phyloP scores from a whole-genome alignment of 2,888 invertebrate species.

The Drosophila incognita region DNA sequence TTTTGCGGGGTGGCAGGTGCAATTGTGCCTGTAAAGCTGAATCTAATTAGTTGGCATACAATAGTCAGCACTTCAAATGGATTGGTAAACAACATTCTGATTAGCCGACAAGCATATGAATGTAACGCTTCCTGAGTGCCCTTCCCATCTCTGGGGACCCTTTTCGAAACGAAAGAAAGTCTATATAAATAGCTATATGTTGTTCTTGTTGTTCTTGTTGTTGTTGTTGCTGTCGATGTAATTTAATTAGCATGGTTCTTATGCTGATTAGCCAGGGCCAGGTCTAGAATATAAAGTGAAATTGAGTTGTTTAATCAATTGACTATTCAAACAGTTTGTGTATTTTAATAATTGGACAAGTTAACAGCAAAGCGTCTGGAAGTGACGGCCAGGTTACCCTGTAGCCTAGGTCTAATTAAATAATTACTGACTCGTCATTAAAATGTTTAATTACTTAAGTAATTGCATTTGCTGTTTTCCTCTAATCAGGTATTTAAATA shows the following conservation, averaged over 20 bases:
- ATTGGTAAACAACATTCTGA: slow-evolving; percentile 67
- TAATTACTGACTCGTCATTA: background rate
- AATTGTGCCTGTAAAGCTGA: slow-evolving; percentile 6
- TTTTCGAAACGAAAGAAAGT: slow-evolving; percentile 20
- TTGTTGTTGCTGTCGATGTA: background rate
- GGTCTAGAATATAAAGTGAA: background rate
- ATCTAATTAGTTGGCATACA: slow-evolving; percentile 64
- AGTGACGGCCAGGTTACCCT: background rate
- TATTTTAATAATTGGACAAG: slow-evolving; percentile 6
- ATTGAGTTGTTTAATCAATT: slow-evolving; percentile 29
- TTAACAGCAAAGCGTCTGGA: background rate
- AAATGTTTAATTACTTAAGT: slow-evolving; percentile 2
- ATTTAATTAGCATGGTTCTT: slow-evolving; percentile 42
- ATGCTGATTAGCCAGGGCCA: slow-evolving; percentile 35
- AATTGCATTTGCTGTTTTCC: background rate
- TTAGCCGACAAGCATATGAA: slow-evolving; percentile 41
- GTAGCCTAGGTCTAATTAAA: background rate
- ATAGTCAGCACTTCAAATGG: slow-evolving; percentile 55
- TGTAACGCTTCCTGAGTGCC: background rate
- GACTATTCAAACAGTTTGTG: slow-evolving; percentile 3
- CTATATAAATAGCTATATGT: background rate
- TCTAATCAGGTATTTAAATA: background rate
- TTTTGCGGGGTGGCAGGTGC: background rate
- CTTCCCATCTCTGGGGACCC: slow-evolving; percentile 29
- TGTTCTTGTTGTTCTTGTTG: background rate